Evolutionary conservation across 1,140 invertebrate species (phyloP), one percentile per base, ranked within the genome.

Genomic region (Hyphantria cunea): DNA sequence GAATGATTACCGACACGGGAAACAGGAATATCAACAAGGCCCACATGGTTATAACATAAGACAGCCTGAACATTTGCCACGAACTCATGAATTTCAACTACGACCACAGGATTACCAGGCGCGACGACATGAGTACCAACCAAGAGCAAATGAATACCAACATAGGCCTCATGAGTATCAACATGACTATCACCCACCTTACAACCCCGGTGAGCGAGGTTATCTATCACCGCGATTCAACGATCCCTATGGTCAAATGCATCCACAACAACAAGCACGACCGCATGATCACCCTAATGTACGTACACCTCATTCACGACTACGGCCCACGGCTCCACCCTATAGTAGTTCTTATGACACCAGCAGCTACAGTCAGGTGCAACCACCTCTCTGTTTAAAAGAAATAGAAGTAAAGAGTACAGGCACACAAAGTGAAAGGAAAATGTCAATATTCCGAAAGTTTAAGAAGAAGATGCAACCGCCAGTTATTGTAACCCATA

Each of bases 321-420:
- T 64, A 15, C 64, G n/a, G 42, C 52, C 66, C n/a, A 52, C 75
- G 17, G 64, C 67, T 0, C 74, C 76, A 13, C 73, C 70, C 0
- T 78, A 70, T 58, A 73, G 15, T n/a, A 76, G 52, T 13, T 68
- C 65, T 7, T 68, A 72, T 51, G 68, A 76, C 25, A 66, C 34
- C 8, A 44, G 42, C 10, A 64, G 39, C 34, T 77, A 72, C 52
- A 60, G 61, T 12, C 72, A 68, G 31, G 11, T 66, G 15, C 70
- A 70, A n/a, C 74, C 72, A 0, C 87, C 85, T n/a, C 32, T 90
- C 4, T 90, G 83, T 59, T 70, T 90, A 4, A 90, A 84, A 73
- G 85, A 90, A 73, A 76, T 90, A 31, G 87, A 88, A 80, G 85
- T 90, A 0, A 88, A 87, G 68, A 90, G 83, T 55, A 82, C 73